Evolutionary conservation across 35 echinoderm and acorn worm species (phyloP), one percentile per base, ranked within the genome.

Genomic region (Hemicentrotus pulcherrimus): DNA sequence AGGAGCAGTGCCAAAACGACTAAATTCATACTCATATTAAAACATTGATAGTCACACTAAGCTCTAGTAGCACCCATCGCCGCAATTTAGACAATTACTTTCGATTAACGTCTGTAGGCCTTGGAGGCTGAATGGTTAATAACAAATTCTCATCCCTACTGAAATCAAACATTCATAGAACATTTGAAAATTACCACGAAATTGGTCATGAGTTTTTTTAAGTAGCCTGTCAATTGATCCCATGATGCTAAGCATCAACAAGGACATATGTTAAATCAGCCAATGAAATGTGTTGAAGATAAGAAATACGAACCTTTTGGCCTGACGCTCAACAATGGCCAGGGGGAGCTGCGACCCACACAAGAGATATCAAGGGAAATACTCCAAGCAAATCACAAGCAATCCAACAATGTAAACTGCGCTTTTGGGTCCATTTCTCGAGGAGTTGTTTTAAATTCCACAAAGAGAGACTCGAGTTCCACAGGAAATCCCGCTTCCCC

Each of bases 311-410:
- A 78, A 78, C 65, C 65, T 78, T n/a, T 78, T 28, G 24, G 65
- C 65, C 65, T n/a, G 65, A 22, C 8, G 19, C n/a, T 28, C 65
- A 22, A 78, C 19, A 28, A 78, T 78, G 65, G 65, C 65, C 65
- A 28, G 65, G 65, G 50, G 65, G 65, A 70, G 3, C 65, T 59
- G 65, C 19, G 65, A 78, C 65, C 19, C 65, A 78, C 19, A 78
- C 65, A 78, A 78, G 65, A 78, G 65, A 78, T 28, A 28, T 78
- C 24, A 41, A 32, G 13, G 91, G 91, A 93, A 92, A 93, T 93
- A 93, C 91, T 93, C 91, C 91, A 93, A 48, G 46, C 88, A 58
- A 93, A 58, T 93, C 91, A 58, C 46, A 52, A 48, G 48, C 91
- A 93, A 46, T 58, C 28, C 47, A 47, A 19, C 32, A 28, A 93